Evolutionary conservation across 1,140 invertebrate species (phyloP).

Genomic region (Drosophila dunni): DNA sequence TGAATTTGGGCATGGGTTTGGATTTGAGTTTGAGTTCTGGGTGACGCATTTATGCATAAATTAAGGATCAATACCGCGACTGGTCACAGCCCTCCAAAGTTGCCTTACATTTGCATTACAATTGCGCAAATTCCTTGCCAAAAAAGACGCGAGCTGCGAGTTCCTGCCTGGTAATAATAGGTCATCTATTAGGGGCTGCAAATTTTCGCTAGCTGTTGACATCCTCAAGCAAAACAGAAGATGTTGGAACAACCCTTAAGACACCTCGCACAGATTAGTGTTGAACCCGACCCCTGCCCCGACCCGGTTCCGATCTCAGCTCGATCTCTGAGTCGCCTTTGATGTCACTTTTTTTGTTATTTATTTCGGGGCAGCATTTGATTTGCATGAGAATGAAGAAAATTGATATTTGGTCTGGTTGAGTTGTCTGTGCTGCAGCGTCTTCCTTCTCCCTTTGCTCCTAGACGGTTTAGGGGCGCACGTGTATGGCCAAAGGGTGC

Average conservation of each 20-base stretch:
- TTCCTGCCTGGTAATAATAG: conserved; percentile 62
- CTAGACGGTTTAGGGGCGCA: conserved; percentile 47
- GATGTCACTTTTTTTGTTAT: conserved; percentile 78
- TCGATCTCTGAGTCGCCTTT: conserved; percentile 58
- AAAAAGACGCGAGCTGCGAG: conserved; percentile 60
- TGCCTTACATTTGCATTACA: conserved; percentile 72
- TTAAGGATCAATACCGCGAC: conserved; percentile 79
- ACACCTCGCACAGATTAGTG: conserved; percentile 55
- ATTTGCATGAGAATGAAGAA: conserved; percentile 82
- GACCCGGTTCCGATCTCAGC: conserved; percentile 43
- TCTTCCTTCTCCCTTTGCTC: conserved; percentile 57
- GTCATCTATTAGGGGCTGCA: conserved; percentile 74
- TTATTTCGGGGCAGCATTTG: conserved; percentile 79
- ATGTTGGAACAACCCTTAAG: conserved; percentile 65
- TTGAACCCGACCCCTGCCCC: conserved; percentile 33
- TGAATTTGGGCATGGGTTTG: neutral
- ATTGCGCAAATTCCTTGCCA: conserved; percentile 22
- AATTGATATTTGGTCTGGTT: conserved; percentile 80
- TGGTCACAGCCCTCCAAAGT: conserved; percentile 40
- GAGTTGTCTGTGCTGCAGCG: conserved; percentile 61
- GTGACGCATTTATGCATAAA: conserved; percentile 83
- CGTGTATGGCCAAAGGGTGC: conserved; percentile 70
- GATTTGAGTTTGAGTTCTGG: conserved; percentile 34
- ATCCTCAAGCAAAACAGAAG: conserved; percentile 60
- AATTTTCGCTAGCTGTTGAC: conserved; percentile 72